Percentiles rank a stretch among this genome's conserved stretches.
Conservation (phyloP, 2,888 invertebrate species). For the Eudemis profundana region DNA sequence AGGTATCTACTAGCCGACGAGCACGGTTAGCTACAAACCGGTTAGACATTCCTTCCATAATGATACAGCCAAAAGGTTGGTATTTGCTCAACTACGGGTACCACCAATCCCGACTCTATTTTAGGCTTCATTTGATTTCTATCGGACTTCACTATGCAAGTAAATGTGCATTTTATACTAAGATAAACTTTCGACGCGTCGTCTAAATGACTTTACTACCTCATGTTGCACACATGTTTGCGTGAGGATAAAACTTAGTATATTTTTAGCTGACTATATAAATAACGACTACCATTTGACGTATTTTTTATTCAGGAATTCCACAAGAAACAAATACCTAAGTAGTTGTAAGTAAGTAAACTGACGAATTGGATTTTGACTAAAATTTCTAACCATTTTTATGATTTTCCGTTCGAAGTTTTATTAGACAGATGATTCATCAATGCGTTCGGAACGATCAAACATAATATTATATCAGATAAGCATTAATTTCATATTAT, state of each 20-base stretch:
- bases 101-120: not conserved
- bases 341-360: no score
- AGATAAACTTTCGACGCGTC: not conserved
- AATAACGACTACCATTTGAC: no score
- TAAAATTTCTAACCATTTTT: no score
- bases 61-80: constrained; percentile 32
- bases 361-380: no score
- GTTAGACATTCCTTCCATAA: constrained; percentile 37
- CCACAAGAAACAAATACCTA: no score
- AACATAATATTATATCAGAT: not conserved
- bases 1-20: not conserved
- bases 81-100: constrained; percentile 28
- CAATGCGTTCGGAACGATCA: not conserved
- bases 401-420: not conserved
- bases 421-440: not conserved
- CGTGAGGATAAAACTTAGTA: not conserved
- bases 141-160: not conserved
- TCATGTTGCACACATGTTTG: not conserved
- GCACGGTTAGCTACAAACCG: constrained; percentile 25
- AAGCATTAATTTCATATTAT: constrained; percentile 15
- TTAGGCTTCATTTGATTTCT: not conserved
- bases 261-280: no score
- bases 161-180: not conserved
- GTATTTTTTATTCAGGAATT: no score
- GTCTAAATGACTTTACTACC: not conserved